phyloP scores from a whole-genome alignment of 2,797 vertebrate species.

The Sylvia borin region DNA sequence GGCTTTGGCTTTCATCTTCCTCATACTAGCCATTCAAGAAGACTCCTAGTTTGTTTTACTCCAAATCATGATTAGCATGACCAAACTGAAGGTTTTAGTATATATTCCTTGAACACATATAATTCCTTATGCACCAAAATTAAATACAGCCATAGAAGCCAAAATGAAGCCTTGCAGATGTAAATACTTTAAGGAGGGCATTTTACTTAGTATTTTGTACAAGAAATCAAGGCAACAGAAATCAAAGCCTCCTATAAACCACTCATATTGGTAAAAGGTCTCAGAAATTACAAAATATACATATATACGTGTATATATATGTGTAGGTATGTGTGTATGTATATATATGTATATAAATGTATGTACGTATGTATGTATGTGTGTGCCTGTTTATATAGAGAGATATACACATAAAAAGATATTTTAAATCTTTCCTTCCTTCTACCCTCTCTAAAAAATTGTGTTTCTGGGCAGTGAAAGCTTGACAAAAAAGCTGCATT shows the following conservation, averaged over 20 bases:
- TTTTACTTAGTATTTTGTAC: neutral
- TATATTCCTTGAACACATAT: neutral
- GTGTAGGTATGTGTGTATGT: too few species aligned
- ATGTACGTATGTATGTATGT: too few species aligned
- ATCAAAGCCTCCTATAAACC: neutral
- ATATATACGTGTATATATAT: neutral
- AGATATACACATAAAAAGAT: neutral
- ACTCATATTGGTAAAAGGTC: neutral
- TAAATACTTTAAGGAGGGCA: neutral
- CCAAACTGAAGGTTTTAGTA: neutral
- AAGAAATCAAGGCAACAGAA: neutral
- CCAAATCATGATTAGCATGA: neutral
- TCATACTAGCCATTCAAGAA: neutral
- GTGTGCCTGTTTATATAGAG: too few species aligned
- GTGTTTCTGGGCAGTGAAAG: neutral
- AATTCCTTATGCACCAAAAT: neutral
- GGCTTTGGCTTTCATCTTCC: neutral
- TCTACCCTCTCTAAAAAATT: neutral
- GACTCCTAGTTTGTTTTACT: neutral
- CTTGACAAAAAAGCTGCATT: neutral
- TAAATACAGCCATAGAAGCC: neutral
- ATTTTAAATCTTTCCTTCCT: neutral
- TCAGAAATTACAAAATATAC: neutral
- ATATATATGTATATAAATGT: neutral
- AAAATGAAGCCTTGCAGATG: neutral